Base-by-base conservation (phyloP, 2,888 invertebrate genomes). In the Hyposoter dolosus region DNA sequence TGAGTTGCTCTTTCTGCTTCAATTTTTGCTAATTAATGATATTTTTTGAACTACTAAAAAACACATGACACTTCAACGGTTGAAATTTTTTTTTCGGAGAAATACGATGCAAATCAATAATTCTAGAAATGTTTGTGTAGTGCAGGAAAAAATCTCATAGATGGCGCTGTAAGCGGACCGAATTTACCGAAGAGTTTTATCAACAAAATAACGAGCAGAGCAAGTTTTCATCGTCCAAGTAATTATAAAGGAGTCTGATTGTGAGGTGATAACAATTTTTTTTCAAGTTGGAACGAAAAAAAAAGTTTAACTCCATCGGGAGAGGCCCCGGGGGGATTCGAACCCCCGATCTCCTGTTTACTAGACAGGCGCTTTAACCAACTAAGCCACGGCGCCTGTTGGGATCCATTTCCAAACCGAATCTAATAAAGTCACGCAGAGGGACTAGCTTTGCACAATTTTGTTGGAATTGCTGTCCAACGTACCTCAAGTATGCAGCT, bases 301-400 rank as follows among this genome's bases (percentile, higher is more conserved):
- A 79, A 75, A 83, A 80, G 50, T 17, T 15, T 0, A 12, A 53
- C 35, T 63, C 75, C 50, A 10, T 15, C 9, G 28, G 60, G 53
- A 77, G 50, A 83, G 77, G 77, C 95, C 94, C 95, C 95, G 95
- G 95, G 94, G 95, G 94, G 95, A 96, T 95, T 96, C 95, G 96
- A 96, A 96, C 96, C 95, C 96, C 94, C 95, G 96, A 96, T 96
- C 96, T 96, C 96, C 96, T 96, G 96, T 96, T 96, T 96, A 96
- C 96, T 96, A 96, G 96, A 96, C 96, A 96, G 95, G 96, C 96
- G 96, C 96, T 96, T 96, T 96, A 96, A 97, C 96, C 97, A 97
- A 97, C 97, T 97, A 97, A 97, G 96, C 96, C 96, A 96, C 95
- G 95, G 95, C 95, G 96, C 96, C 96, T 35, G 40, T 74, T 74